Conservation (phyloP, 2,888 invertebrate species). For the Leptothorax acervorum region DNA sequence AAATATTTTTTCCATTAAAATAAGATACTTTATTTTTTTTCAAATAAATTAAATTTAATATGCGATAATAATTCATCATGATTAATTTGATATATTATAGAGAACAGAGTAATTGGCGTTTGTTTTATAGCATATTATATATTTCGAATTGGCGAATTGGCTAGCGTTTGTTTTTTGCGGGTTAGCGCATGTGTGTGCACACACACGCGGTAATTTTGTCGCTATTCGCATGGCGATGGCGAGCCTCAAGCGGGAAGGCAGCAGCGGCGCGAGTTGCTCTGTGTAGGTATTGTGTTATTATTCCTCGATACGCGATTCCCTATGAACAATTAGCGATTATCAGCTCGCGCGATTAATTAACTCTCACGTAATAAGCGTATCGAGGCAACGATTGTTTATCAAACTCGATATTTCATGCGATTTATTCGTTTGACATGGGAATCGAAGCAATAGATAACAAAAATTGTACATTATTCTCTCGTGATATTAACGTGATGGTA, state of each 20-base stretch:
- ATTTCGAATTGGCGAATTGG: neutral
- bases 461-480: neutral
- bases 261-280: neutral
- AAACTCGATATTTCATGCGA: conserved; percentile 14
- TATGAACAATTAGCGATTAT: conserved; percentile 23
- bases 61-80: neutral
- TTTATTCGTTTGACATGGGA: neutral
- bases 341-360: conserved; percentile 22
- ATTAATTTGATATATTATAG: neutral
- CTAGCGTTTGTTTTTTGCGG: neutral
- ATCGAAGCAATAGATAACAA: neutral
- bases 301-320: conserved; percentile 14
- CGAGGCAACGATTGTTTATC: conserved; percentile 12
- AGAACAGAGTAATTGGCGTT: neutral
- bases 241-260: neutral
- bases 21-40: neutral
- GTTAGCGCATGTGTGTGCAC: neutral
- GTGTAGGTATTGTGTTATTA: neutral
- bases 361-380: conserved; percentile 9
- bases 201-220: neutral
- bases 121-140: neutral
- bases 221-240: neutral
- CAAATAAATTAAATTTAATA: neutral
- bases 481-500: neutral
- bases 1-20: neutral